Percentiles rank a stretch among this genome's conserved stretches.
Evolutionary conservation across 2,113 vertebrate genomes (phyloP).

Genomic region (Phainopepla nitens): DNA sequence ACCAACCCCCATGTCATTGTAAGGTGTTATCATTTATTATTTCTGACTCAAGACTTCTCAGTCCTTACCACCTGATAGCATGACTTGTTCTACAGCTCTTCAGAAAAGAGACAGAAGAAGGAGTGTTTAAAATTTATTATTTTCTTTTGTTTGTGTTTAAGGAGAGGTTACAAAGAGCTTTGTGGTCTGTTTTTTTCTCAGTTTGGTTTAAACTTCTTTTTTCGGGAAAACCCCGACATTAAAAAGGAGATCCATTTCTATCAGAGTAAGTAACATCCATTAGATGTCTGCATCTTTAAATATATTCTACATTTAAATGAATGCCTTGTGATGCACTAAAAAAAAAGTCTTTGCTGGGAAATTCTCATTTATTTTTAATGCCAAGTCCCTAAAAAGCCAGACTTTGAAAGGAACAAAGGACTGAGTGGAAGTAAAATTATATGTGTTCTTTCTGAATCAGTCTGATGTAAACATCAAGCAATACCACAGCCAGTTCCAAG

Average conservation of each 20-base stretch:
- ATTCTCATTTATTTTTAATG: slow-evolving; percentile 23
- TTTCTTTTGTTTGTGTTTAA: neutral
- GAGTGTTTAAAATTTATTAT: neutral
- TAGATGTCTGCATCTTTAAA: neutral
- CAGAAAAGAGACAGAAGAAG: neutral
- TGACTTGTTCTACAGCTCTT: neutral
- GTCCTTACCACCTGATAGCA: neutral
- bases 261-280: neutral
- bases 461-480: neutral
- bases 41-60: neutral
- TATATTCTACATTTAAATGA: neutral
- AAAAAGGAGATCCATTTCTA: neutral
- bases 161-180: neutral
- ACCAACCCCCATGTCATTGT: neutral
- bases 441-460: neutral
- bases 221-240: neutral
- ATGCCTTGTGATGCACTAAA: neutral
- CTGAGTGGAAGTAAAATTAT: neutral
- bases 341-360: neutral
- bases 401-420: neutral
- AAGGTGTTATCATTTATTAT: neutral
- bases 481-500: neutral
- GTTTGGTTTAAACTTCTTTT: neutral
- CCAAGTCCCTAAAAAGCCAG: neutral
- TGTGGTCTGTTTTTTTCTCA: neutral